Conservation (phyloP, 2,888 invertebrate species). For the Ichneumon xanthorius region DNA sequence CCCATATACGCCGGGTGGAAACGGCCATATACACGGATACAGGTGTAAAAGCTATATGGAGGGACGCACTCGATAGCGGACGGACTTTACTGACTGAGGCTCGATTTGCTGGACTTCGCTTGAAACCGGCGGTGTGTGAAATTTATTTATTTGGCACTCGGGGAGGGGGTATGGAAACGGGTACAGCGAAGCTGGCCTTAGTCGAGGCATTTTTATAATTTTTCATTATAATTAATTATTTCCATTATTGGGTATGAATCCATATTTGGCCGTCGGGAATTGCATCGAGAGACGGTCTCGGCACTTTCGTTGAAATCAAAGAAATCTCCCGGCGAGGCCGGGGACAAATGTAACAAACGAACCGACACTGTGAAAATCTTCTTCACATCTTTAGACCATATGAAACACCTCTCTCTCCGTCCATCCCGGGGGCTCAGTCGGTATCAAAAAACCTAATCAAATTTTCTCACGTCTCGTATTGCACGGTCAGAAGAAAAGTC, state of each 20-base stretch:
- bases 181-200: neutral
- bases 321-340: neutral
- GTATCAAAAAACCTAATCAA: no score
- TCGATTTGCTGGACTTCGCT: slow-evolving; percentile 46
- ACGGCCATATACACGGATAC: slow-evolving; percentile 78
- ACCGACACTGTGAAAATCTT: no score
- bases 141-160: slow-evolving; percentile 22
- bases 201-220: neutral
- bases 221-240: neutral
- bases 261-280: neutral
- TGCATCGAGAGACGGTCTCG: neutral
- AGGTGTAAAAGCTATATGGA: slow-evolving; percentile 76
- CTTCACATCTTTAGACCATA: no score
- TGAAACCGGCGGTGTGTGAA: slow-evolving; percentile 53
- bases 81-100: slow-evolving; percentile 48
- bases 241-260: neutral
- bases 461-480: no score
- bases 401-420: no score
- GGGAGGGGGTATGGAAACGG: neutral
- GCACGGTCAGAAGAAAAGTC: no score
- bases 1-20: slow-evolving; percentile 78
- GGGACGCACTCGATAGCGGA: slow-evolving; percentile 23
- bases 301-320: neutral
- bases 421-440: no score
- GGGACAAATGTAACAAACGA: neutral